Conservation (phyloP, 2,888 invertebrate species). For the Dicranocentrus wangi region DNA sequence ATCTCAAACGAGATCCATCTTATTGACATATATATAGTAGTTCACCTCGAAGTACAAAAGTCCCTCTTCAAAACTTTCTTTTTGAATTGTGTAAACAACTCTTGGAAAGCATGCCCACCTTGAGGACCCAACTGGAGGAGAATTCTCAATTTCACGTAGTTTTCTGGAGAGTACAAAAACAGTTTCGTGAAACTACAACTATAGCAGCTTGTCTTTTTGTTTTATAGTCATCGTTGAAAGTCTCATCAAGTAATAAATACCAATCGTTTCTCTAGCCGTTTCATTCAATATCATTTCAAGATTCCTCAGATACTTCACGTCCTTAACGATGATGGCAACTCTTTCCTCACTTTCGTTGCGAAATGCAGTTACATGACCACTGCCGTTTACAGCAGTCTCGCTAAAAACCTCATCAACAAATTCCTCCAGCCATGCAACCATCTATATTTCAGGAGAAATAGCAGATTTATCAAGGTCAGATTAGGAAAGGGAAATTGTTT, state of each 20-base stretch:
- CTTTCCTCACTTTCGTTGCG: background rate
- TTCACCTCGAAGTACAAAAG: constrained; percentile 36
- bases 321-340: constrained; percentile 79
- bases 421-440: constrained; percentile 80
- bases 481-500: too few species aligned
- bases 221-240: too few species aligned
- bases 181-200: too few species aligned
- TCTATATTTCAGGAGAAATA: constrained; percentile 76
- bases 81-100: constrained; percentile 37
- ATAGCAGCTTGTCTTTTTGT: too few species aligned
- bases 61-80: constrained; percentile 21
- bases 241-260: constrained; percentile 75
- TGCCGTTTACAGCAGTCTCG: constrained; percentile 77
- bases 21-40: background rate
- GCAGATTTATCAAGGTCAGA: constrained; percentile 41
- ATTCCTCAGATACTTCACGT: constrained; percentile 82
- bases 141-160: constrained; percentile 61
- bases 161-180: constrained; percentile 46
- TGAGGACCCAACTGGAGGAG: constrained; percentile 48
- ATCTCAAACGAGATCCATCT: background rate
- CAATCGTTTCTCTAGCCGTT: constrained; percentile 78
- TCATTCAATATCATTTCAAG: constrained; percentile 80
- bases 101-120: constrained; percentile 29
- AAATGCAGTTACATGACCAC: constrained; percentile 74
- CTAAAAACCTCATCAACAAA: constrained; percentile 83